A percentile compares a stretch with the other conserved stretches of the same genome.
These are phyloP conservation scores for Tympanuchus pallidicinctus DNA, from an alignment of 2,113 vertebrate genomes.

Conservation along the genomic window DNA sequence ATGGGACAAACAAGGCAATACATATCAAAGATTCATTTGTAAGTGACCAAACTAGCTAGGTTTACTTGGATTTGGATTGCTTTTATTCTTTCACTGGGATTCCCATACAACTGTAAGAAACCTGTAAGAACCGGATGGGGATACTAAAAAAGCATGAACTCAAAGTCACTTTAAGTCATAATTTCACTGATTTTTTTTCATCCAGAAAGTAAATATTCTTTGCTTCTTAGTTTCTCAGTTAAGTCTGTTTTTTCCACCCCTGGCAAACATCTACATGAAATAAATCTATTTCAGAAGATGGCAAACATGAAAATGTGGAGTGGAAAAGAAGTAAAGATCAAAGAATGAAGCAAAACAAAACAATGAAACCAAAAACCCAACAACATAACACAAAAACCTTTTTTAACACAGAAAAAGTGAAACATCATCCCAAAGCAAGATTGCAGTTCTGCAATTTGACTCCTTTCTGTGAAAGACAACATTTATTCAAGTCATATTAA, in stretches of 20 bases:
- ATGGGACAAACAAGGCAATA: not conserved
- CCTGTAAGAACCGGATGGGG: not conserved
- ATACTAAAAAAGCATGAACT: not conserved
- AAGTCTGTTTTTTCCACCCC: not conserved
- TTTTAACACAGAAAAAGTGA: slow-evolving; percentile 18
- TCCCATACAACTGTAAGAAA: not conserved
- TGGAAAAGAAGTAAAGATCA: slow-evolving; percentile 6
- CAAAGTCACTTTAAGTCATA: not conserved
- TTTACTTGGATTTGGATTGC: not conserved
- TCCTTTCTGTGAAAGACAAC: not conserved
- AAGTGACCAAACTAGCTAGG: not conserved
- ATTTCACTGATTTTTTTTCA: not conserved
- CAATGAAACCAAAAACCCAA: not conserved
- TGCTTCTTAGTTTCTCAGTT: not conserved
- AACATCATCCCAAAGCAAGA: slow-evolving; percentile 26
- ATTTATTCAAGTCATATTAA: slow-evolving; percentile 13
- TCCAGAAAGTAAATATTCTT: not conserved
- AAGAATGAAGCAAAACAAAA: not conserved
- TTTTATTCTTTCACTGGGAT: not conserved
- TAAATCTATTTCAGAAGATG: slow-evolving; percentile 51
- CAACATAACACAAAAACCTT: not conserved
- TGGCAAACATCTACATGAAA: not conserved
- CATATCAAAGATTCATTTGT: not conserved
- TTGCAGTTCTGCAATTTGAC: not conserved
- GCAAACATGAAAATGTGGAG: not conserved